Base-by-base conservation (phyloP, 2,113 vertebrate genomes). In the Saguinus imperator region DNA sequence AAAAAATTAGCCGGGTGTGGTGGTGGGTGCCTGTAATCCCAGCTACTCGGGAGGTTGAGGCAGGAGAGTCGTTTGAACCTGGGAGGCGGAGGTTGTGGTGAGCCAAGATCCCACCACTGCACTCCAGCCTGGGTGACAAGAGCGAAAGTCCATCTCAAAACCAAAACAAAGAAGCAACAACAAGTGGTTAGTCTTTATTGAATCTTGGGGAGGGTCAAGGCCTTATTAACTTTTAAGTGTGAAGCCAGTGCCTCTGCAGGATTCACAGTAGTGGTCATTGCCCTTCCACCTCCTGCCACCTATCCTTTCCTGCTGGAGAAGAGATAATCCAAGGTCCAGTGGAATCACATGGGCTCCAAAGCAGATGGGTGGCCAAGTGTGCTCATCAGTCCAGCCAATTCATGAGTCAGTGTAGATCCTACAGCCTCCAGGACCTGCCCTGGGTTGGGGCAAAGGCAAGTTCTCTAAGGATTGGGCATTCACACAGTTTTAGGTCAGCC, bases 301-400 rank as follows among this genome's bases (percentile, higher is more conserved):
- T 12, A 64, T 64, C 27, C 58, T 43, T 12, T 16, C 29, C 66
- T 16, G 16, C 57, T 82, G 32, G 68, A 66, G 87, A 70, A 93
- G 58, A 79, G 40, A 86, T 18, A 52, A 86, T 70, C 77, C 57
- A 55, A 85, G 86, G 64, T 85, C 43, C 61, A 70, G 27, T 64
- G 81, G 89, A 92, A 94, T 35, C 82, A 72, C 43, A 2, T 11
- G 76, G 18, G 48, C n/a, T 35, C 55, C 64, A 10, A 5, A 75
- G 91, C 96, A 97, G 95, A 89, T 89, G 96, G 93, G 68, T 86
- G 70, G 58, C 88, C 87, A 95, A 94, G 81, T 97, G 95, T 94
- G 84, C 52, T 37, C 14, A 5, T 73, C 52, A 14, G 18, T 37
- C 68, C 50, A 83, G 93, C 88, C 72, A 66, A 3, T 37, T 92